Evolutionary conservation across 2,113 vertebrate species (phyloP), one percentile per base, ranked within the genome.

Genomic region (Sorex fumeus): DNA sequence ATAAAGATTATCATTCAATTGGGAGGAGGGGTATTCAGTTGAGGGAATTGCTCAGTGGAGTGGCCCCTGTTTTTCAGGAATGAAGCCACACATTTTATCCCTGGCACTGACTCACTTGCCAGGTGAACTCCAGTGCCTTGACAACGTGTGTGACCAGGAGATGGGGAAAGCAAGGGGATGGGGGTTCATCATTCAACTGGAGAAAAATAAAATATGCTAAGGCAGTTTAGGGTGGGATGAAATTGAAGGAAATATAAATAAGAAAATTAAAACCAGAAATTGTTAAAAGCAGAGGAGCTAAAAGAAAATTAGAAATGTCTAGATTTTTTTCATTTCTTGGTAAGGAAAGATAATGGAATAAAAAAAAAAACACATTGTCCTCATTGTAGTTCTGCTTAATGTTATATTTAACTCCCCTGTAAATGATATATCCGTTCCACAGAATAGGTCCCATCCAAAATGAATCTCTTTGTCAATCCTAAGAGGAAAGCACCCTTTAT

Each of bases 401-500:
- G 64, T 91, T 93, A 79, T 78, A 83, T 64, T 89, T 89, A 87
- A 88, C 34, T 32, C 60, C 77, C 78, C 84, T 91, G 74, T 91
- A 94, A 93, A 84, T 93, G 74, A 62, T 45, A 57, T 32, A 79
- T 87, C 13, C 78, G 91, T 93, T 82, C 28, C 32, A 85, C 15
- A 50, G 27, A 71, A 21, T 66, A 21, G 11, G 13, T 50, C 93
- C 77, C 70, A 69, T 89, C 70, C 57, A 84, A 94, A 95, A 91
- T 90, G 43, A 90, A 71, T 85, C 47, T 16, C 75, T 90, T 90
- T 84, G 83, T 79, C 84, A 71, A 66, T 85, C 71, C 75, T 90
- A 75, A 82, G 40, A 32, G 75, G 18, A 87, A 93, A 81, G 7
- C 18, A 50, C 28, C 84, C n/a, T 88, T 85, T 78, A 74, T 76